Conservation (phyloP, 2,797 vertebrate species). For the Lerista edwardsae region DNA sequence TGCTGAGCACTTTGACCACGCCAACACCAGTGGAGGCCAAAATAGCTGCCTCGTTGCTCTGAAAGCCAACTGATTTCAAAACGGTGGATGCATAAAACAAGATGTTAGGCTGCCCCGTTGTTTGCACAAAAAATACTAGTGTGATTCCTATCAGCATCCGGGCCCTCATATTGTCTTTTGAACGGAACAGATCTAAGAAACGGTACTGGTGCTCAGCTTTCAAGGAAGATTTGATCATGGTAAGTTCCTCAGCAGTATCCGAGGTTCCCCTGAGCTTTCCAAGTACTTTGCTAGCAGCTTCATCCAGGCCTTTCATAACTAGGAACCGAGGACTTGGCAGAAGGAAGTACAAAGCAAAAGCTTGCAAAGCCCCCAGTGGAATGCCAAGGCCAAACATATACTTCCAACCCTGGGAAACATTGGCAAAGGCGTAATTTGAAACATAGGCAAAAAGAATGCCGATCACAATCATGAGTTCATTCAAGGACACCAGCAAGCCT, state of each 20-base stretch:
- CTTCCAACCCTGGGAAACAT: slow-evolving; percentile 84
- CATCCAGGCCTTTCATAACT: slow-evolving; percentile 83
- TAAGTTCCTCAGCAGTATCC: slow-evolving; percentile 83
- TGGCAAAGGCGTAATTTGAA: slow-evolving; percentile 88
- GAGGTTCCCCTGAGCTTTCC: slow-evolving; percentile 79
- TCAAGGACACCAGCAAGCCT: slow-evolving; percentile 90
- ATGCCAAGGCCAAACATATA: slow-evolving; percentile 91
- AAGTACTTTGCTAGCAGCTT: slow-evolving; percentile 85
- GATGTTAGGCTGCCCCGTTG: slow-evolving; percentile 93
- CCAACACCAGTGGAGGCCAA: slow-evolving; percentile 93
- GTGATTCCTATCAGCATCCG: slow-evolving; percentile 87
- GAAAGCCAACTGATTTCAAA: slow-evolving; percentile 91
- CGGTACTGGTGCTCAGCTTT: slow-evolving; percentile 88
- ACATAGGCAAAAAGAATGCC: slow-evolving; percentile 93
- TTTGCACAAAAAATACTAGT: slow-evolving; percentile 92
- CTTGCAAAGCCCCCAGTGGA: slow-evolving; percentile 87
- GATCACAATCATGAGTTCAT: slow-evolving; percentile 92
- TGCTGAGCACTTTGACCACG: slow-evolving; percentile 89
- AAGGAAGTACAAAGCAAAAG: slow-evolving; percentile 85
- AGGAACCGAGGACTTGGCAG: slow-evolving; percentile 93
- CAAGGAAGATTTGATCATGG: slow-evolving; percentile 85
- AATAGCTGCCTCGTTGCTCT: slow-evolving; percentile 90
- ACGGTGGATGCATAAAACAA: slow-evolving; percentile 93
- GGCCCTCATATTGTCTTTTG: slow-evolving; percentile 89
- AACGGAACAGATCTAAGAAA: slow-evolving; percentile 88